A percentile compares a stretch with the other conserved stretches of the same genome.
Evolutionary conservation across 2,888 invertebrate genomes (phyloP).

Genomic region (Cantharis rustica): DNA sequence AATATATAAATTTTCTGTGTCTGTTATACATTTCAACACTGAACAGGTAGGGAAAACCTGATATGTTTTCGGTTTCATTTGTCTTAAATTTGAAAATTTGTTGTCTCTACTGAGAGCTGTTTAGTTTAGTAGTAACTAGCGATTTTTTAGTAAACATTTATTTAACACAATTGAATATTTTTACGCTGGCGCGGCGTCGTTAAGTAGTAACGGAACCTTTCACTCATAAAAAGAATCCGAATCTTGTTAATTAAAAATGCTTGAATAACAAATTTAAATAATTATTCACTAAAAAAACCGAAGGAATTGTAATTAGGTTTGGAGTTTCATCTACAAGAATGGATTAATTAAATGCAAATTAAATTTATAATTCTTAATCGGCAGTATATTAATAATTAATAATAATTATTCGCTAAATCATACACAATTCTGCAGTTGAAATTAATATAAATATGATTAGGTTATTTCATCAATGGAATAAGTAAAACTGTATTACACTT

Average conservation of each 20-base stretch:
- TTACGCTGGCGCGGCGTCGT: not conserved
- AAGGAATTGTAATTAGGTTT: not conserved
- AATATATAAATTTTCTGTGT: no score
- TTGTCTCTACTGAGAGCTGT: no score
- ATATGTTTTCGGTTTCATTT: no score
- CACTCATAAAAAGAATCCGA: not conserved
- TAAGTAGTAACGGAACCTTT: not conserved
- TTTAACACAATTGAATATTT: no score
- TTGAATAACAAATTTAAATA: not conserved
- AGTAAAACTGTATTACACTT: conserved; percentile 11
- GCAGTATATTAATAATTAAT: conserved; percentile 6
- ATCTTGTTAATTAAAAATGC: not conserved
- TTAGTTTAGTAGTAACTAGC: no score
- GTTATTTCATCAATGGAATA: conserved; percentile 15
- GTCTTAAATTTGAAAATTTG: no score
- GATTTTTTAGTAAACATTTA: no score
- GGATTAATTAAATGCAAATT: not conserved
- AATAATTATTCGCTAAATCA: conserved; percentile 20
- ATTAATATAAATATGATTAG: conserved; percentile 16
- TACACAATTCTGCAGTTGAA: conserved; percentile 11
- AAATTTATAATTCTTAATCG: not conserved
- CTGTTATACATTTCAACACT: no score
- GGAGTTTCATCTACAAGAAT: not conserved
- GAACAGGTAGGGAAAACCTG: no score
- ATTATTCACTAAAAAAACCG: not conserved